A percentile compares a stretch with the other conserved stretches of the same genome.
Evolutionary conservation across 37 sponge, comb jelly and placozoan species (phyloP).

Genomic region (Diacarnus erythraeanus): DNA sequence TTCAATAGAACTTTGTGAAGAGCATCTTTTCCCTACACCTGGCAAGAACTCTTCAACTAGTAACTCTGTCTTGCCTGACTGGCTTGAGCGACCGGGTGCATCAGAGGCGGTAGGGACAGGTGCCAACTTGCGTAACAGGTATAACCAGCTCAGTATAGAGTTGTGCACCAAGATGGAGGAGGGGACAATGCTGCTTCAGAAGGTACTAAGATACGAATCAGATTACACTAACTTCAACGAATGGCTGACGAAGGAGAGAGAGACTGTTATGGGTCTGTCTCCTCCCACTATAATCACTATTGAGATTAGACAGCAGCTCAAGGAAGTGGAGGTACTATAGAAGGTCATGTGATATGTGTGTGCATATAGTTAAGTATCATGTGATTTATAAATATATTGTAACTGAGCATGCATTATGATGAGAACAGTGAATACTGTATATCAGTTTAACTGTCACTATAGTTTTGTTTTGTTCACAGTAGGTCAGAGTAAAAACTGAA

Average conservation of each 20-base stretch:
- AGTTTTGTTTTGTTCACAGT: too few relatives aligned
- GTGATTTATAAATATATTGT: background rate
- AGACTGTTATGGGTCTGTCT: background rate
- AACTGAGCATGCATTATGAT: too few relatives aligned
- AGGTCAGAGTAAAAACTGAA: too few relatives aligned
- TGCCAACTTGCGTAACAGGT: conserved; percentile 51
- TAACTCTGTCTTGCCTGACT: conserved; percentile 24
- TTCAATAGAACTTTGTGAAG: conserved; percentile 32
- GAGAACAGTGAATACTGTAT: too few relatives aligned
- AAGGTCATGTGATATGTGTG: background rate
- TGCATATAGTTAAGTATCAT: background rate
- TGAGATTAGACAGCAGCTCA: conserved; percentile 37
- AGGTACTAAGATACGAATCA: conserved; percentile 42
- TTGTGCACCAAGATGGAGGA: conserved; percentile 2
- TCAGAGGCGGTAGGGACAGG: conserved; percentile 50
- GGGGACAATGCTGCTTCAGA: conserved; percentile 12
- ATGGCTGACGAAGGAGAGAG: conserved; percentile 44
- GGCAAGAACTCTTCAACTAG: background rate
- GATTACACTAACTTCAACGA: conserved; percentile 31
- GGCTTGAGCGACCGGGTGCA: conserved; percentile 64
- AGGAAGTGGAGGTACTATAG: conserved; percentile 48
- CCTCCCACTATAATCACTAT: conserved; percentile 37
- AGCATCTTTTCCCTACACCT: background rate
- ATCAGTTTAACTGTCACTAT: too few relatives aligned
- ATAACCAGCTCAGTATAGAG: conserved; percentile 32